Evolutionary conservation across 2,888 invertebrate genomes (phyloP).

Genomic region (Taphrorychus bicolor): DNA sequence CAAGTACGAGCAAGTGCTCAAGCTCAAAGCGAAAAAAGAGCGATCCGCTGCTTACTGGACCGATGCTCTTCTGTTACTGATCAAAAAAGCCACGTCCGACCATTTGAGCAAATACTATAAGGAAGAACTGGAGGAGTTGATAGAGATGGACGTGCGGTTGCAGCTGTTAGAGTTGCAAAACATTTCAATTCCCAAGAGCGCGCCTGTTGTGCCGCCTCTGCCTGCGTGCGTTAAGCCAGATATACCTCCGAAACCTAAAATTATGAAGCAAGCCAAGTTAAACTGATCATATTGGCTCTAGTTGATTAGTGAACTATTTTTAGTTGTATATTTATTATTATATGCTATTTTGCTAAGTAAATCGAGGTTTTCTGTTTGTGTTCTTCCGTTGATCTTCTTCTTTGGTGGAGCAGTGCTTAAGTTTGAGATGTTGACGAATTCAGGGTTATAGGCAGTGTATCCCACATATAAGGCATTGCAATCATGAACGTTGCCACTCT

Average conservation of each 20-base stretch:
- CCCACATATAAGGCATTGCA: no score
- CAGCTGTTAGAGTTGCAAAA: constrained; percentile 56
- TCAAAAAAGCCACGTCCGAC: constrained; percentile 18
- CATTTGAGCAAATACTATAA: constrained; percentile 49
- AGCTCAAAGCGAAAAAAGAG: constrained; percentile 54
- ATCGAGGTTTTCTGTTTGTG: no score
- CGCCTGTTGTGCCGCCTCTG: constrained; percentile 52
- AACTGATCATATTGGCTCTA: neutral
- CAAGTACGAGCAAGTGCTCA: constrained; percentile 49
- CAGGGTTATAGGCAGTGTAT: no score
- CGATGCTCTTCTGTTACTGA: constrained; percentile 53
- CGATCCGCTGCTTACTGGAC: constrained; percentile 54
- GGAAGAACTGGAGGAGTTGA: constrained; percentile 53
- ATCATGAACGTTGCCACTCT: no score
- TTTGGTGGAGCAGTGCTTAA: no score
- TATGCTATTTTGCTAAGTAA: no score
- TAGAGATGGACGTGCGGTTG: constrained; percentile 55
- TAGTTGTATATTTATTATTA: no score
- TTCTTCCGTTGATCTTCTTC: no score
- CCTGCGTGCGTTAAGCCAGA: constrained; percentile 45
- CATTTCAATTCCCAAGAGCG: constrained; percentile 51
- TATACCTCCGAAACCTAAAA: constrained; percentile 47
- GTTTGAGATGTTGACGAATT: no score
- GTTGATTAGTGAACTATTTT: no score
- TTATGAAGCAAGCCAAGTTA: neutral